Percentiles rank a stretch among this genome's conserved stretches.
Conservation (phyloP, 2,888 invertebrate species). For the Steinernema carpocapsae region DNA sequence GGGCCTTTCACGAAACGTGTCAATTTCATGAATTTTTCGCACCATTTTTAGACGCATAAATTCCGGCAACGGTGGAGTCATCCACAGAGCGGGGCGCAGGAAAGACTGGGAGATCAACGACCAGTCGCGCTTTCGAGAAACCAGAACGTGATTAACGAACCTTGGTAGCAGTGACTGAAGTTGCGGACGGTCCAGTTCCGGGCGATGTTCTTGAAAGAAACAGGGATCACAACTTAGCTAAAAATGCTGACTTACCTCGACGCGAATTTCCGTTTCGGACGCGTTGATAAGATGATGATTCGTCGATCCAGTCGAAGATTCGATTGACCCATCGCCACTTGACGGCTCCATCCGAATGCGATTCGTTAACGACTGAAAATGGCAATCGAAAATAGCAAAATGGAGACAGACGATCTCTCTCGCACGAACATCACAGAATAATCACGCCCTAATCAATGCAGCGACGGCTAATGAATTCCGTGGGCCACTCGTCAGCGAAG, state of each 20-base stretch:
- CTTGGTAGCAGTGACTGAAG: constrained; percentile 68
- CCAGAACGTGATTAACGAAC: neutral
- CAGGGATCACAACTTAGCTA: neutral
- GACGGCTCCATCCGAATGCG: constrained; percentile 18
- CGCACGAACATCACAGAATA: no score
- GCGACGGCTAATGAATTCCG: no score
- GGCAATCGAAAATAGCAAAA: no score
- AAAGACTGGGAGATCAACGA: constrained; percentile 7
- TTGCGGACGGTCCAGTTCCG: constrained; percentile 65
- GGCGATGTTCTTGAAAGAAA: constrained; percentile 3
- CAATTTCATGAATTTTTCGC: no score
- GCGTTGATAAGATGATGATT: constrained; percentile 16
- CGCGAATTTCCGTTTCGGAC: constrained; percentile 25
- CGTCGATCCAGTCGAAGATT: neutral
- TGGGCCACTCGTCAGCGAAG: no score
- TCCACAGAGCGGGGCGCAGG: no score
- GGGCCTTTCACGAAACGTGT: no score
- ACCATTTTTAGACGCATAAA: no score
- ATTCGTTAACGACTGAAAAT: no score
- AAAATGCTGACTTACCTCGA: constrained; percentile 9
- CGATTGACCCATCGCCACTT: constrained; percentile 1
- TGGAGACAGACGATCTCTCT: no score
- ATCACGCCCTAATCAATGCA: no score
- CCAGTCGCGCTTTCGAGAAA: neutral
- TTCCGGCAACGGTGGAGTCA: no score